Evolutionary conservation across 1,140 invertebrate genomes (phyloP).

Genomic region (Nylanderia fulva): DNA sequence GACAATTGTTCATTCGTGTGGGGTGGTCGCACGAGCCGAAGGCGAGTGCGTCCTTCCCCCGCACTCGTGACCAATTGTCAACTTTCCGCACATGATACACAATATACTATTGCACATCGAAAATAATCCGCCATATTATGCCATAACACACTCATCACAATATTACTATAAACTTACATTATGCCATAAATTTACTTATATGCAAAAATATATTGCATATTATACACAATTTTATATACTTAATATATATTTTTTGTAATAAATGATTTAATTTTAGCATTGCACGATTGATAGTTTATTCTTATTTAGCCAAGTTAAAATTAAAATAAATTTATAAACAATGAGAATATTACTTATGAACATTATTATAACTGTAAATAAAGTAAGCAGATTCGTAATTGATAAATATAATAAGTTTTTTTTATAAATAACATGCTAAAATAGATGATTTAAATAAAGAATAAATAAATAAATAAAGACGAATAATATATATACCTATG

Average conservation of each 20-base stretch:
- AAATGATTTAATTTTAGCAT: conserved; percentile 70
- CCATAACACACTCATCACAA: conserved; percentile 9
- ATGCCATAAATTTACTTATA: conserved; percentile 28
- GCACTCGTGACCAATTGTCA: no score
- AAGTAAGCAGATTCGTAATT: conserved; percentile 4
- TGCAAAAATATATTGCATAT: conserved; percentile 66
- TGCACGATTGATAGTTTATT: conserved; percentile 70
- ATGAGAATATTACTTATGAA: conserved; percentile 19
- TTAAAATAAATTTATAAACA: not conserved
- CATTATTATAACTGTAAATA: conserved; percentile 16
- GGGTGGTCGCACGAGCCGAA: no score
- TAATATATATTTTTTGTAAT: conserved; percentile 66
- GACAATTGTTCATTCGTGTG: no score
- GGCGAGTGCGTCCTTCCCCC: no score
- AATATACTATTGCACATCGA: no score
- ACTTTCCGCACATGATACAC: no score
- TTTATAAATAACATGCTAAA: not conserved
- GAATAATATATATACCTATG: not conserved
- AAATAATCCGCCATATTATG: conserved; percentile 40
- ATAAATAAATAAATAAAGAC: not conserved
- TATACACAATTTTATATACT: conserved; percentile 59
- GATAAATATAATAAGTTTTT: not conserved
- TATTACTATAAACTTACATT: conserved; percentile 15
- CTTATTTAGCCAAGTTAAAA: conserved; percentile 51
- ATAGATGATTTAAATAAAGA: not conserved